Conservation (phyloP, 2,797 vertebrate genomes). For the Brachymystax lenok region DNA sequence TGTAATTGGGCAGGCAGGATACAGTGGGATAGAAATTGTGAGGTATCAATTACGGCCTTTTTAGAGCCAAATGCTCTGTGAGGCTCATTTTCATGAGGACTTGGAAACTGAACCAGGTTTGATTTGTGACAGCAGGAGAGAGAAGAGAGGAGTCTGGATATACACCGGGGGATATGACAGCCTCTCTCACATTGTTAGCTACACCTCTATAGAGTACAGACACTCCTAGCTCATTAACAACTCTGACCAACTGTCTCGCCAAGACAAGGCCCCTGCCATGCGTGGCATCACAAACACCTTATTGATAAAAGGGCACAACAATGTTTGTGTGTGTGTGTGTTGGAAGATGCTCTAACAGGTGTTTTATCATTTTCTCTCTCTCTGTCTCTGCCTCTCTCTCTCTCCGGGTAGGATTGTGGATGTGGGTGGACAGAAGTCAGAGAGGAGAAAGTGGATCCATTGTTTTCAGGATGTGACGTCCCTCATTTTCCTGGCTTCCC, state of each 20-base stretch:
- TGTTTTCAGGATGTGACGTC: slow-evolving; percentile 84
- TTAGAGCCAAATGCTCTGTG: not conserved
- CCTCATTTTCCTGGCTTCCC: slow-evolving; percentile 82
- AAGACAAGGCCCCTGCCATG: not conserved
- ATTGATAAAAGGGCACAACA: slow-evolving; percentile 4
- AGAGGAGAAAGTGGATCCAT: slow-evolving; percentile 84
- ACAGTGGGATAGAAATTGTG: not conserved
- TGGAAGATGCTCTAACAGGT: too few relatives aligned
- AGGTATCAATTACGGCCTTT: slow-evolving; percentile 1
- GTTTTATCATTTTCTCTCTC: too few relatives aligned
- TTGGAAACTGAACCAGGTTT: slow-evolving; percentile 1
- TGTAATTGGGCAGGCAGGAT: not conserved
- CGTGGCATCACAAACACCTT: not conserved
- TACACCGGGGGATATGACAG: not conserved
- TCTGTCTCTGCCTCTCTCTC: not conserved
- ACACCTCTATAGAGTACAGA: not conserved
- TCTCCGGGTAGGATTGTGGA: slow-evolving; percentile 75
- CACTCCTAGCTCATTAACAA: slow-evolving; percentile 11
- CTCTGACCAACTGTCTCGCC: slow-evolving; percentile 12
- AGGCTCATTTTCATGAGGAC: slow-evolving; percentile 6
- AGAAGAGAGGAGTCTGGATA: not conserved
- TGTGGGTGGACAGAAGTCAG: slow-evolving; percentile 82
- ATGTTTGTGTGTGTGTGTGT: slow-evolving; percentile 2
- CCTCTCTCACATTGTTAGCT: not conserved
- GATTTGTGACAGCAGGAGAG: not conserved